These are phyloP conservation scores for Sarcophaga variegata DNA, from an alignment of 2,888 invertebrate genomes.

Conservation along the genomic window DNA sequence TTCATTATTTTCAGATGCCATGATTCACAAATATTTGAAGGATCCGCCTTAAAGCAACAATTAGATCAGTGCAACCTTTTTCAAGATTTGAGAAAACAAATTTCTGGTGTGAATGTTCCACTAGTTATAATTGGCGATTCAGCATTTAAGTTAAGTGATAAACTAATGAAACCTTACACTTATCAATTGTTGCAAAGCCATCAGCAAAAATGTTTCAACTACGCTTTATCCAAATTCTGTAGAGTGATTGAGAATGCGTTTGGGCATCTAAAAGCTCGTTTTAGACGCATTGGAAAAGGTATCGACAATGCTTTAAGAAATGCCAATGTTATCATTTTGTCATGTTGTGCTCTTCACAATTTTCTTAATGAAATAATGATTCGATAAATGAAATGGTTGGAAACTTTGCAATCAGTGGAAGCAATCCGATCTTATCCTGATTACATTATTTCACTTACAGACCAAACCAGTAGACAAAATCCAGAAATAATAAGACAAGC, in stretches of 20 bases:
- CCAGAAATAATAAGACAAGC: too few relatives aligned
- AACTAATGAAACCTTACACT: conserved; percentile 39
- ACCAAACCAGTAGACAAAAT: too few relatives aligned
- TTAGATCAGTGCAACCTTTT: too few relatives aligned
- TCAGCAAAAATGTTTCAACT: conserved; percentile 27
- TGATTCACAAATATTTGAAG: too few relatives aligned
- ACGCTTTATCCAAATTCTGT: conserved; percentile 13
- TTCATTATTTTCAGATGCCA: too few relatives aligned
- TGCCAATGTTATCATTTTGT: background rate
- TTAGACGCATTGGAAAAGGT: conserved; percentile 23
- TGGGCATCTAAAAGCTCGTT: conserved; percentile 26
- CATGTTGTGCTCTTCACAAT: conserved; percentile 32
- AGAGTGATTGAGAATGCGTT: conserved; percentile 19
- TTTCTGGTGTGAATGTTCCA: too few relatives aligned
- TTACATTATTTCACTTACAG: too few relatives aligned
- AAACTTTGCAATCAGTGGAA: too few relatives aligned
- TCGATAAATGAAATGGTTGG: background rate
- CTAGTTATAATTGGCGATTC: conserved; percentile 12
- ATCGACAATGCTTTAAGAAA: conserved; percentile 4
- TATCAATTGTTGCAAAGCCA: background rate
- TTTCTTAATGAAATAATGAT: conserved; percentile 28
- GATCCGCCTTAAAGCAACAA: too few relatives aligned
- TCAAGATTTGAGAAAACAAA: too few relatives aligned
- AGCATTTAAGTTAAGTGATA: conserved; percentile 30
- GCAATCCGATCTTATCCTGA: too few relatives aligned